phyloP scores from a whole-genome alignment of 2,113 vertebrate genomes.

The Actenoides hombroni region DNA sequence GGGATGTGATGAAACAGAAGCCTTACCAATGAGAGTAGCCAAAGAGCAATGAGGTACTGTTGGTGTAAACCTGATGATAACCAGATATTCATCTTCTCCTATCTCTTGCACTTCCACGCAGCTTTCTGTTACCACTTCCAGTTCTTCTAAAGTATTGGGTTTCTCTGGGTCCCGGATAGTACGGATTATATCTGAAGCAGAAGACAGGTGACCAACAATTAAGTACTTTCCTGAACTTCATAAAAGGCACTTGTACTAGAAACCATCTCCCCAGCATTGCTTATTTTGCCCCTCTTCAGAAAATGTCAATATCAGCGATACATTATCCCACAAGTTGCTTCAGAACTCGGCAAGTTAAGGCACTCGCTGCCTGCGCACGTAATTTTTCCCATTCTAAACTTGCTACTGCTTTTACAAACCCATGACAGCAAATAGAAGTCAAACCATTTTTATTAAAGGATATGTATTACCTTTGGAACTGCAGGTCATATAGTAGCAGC shows the following conservation, averaged over 20 bases:
- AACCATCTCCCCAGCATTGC: neutral
- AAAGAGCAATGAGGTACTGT: slow-evolving; percentile 97
- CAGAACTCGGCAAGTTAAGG: neutral
- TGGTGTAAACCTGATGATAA: slow-evolving; percentile 92
- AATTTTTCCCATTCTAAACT: neutral
- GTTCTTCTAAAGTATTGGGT: slow-evolving; percentile 92
- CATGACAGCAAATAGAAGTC: neutral
- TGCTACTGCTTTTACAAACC: neutral
- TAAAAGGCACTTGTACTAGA: neutral
- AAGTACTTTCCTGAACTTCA: neutral
- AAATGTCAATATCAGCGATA: neutral
- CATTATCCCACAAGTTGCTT: rapidly evolving
- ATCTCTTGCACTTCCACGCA: slow-evolving; percentile 90
- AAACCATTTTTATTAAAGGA: neutral
- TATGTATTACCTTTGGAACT: rapidly evolving
- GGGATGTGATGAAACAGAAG: rapidly evolving
- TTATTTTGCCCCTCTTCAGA: neutral
- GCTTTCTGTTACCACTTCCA: slow-evolving; percentile 92
- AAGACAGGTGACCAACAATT: neutral
- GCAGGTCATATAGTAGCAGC: neutral
- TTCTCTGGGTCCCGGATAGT: slow-evolving; percentile 97
- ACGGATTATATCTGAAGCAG: slow-evolving; percentile 87
- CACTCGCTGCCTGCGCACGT: neutral
- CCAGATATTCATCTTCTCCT: slow-evolving; percentile 87
- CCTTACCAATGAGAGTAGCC: slow-evolving; percentile 94